Evolutionary conservation across 2,888 invertebrate species (phyloP).

Genomic region (Cabera pusaria): DNA sequence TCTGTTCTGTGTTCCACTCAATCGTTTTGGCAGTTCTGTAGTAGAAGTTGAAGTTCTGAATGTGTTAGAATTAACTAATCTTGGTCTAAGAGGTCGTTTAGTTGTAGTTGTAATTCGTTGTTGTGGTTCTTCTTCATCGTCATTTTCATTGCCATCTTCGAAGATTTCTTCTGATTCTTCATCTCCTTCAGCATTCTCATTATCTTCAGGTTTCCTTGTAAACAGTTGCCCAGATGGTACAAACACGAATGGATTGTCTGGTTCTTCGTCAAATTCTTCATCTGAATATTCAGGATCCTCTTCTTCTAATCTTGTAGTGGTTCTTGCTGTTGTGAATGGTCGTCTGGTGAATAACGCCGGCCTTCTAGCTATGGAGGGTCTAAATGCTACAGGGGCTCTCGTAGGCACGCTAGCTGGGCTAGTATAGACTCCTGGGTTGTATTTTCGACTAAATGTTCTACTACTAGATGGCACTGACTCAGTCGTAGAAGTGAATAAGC

Average conservation of each 20-base stretch:
- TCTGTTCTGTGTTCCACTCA: constrained; percentile 52
- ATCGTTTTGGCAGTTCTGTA: constrained; percentile 62
- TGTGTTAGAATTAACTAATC: constrained; percentile 67
- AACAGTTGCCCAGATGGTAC: constrained; percentile 72
- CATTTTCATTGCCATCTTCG: constrained; percentile 45
- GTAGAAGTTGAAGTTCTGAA: constrained; percentile 70
- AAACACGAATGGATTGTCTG: constrained; percentile 66
- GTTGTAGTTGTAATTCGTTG: constrained; percentile 50
- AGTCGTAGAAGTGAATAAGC: constrained; percentile 69
- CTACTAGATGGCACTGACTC: constrained; percentile 62
- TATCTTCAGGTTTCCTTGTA: constrained; percentile 58
- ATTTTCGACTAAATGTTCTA: constrained; percentile 75
- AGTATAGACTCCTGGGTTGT: constrained; percentile 72
- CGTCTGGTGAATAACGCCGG: constrained; percentile 63
- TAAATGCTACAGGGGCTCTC: constrained; percentile 47
- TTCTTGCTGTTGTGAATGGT: constrained; percentile 67
- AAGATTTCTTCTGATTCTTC: constrained; percentile 42
- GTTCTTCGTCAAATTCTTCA: constrained; percentile 65
- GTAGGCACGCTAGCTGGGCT: constrained; percentile 64
- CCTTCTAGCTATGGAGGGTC: constrained; percentile 55
- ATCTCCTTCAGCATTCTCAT: constrained; percentile 49
- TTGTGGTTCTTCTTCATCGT: constrained; percentile 44
- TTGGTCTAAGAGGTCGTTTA: constrained; percentile 61
- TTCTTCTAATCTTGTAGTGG: constrained; percentile 55
- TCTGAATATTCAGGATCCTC: constrained; percentile 65